Conservation (phyloP, 2,888 invertebrate species). For the Eupeodes latifasciatus region DNA sequence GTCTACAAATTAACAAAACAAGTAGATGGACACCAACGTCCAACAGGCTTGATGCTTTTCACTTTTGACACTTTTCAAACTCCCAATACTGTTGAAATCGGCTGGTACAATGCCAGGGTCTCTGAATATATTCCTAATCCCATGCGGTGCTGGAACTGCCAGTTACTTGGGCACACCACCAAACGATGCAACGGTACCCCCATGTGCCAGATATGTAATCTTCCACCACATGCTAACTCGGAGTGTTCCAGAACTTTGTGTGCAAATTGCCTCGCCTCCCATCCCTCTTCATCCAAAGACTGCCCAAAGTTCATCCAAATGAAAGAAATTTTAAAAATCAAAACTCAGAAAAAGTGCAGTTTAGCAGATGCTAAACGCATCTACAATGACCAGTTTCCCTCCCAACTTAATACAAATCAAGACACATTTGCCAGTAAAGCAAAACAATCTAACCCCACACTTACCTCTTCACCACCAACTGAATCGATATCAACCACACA, state of each 20-base stretch:
- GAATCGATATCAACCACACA: too few relatives aligned
- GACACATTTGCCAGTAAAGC: too few relatives aligned
- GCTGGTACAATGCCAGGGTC: conserved; percentile 1
- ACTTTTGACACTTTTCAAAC: conserved; percentile 13
- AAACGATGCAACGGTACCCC: conserved; percentile 19
- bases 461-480: too few relatives aligned
- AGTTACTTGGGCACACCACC: conserved; percentile 24
- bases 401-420: too few relatives aligned
- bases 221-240: neutral
- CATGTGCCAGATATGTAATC: conserved; percentile 22
- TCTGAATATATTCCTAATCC: neutral
- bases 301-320: too few relatives aligned
- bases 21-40: neutral
- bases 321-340: neutral
- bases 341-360: conserved; percentile 29
- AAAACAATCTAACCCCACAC: too few relatives aligned
- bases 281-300: too few relatives aligned
- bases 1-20: conserved; percentile 10
- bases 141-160: conserved; percentile 28
- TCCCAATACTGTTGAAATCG: conserved; percentile 32
- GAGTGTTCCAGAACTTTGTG: neutral
- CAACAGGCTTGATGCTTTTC: conserved; percentile 15
- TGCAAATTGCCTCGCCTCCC: too few relatives aligned
- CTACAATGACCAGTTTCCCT: conserved; percentile 3
- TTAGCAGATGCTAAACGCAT: conserved; percentile 22